These are phyloP conservation scores for Phacellophora camtschatica DNA, from an alignment of 30 jellyfish, hydroid and myxozoan genomes.

Conservation along the genomic window DNA sequence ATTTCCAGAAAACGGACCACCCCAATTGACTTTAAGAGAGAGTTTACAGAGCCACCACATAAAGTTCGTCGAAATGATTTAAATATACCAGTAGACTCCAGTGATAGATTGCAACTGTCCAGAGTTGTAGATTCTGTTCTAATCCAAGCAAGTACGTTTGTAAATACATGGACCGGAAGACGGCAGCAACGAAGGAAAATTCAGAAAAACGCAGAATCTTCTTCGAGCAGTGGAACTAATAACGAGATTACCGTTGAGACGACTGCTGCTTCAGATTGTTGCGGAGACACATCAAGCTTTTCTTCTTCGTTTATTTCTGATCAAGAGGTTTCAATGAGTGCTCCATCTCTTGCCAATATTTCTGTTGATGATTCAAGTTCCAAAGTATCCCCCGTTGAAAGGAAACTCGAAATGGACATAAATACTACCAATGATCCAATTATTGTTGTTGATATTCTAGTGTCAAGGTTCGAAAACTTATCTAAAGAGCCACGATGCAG, in stretches of 20 bases:
- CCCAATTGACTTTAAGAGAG: background rate
- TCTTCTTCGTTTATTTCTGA: too few relatives aligned
- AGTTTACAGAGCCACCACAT: background rate
- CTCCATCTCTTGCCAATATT: background rate
- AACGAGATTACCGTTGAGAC: too few relatives aligned
- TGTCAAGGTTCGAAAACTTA: background rate
- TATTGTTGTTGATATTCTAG: background rate
- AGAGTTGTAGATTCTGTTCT: background rate
- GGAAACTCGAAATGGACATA: background rate
- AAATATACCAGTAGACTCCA: background rate
- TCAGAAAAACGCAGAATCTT: background rate
- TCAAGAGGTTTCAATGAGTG: background rate
- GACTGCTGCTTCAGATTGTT: background rate
- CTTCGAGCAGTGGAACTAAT: too few relatives aligned
- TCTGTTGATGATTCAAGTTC: background rate
- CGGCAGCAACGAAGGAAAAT: constrained; percentile 76
- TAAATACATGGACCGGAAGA: constrained; percentile 83
- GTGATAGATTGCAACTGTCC: background rate
- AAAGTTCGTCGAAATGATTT: background rate
- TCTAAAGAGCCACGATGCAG: constrained; percentile 16
- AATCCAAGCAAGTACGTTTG: constrained; percentile 62
- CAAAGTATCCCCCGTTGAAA: background rate
- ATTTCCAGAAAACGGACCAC: background rate
- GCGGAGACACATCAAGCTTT: too few relatives aligned
- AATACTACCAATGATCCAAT: background rate